A percentile compares a stretch with the other conserved stretches of the same genome.
phyloP scores from a whole-genome alignment of 2,888 invertebrate species.

The Tricholauxania praeusta region DNA sequence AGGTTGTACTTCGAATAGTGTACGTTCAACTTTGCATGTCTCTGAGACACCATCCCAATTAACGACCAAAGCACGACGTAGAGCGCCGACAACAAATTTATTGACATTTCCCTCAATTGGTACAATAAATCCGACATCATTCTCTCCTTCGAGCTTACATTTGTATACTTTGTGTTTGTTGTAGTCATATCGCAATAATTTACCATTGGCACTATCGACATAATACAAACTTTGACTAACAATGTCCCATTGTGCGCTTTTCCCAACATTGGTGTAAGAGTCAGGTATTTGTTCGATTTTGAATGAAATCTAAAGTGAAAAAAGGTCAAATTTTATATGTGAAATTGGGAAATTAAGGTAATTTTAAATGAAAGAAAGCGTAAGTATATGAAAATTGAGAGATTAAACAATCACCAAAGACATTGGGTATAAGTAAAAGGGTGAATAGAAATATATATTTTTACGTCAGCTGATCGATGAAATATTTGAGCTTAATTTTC shows the following conservation, averaged over 20 bases:
- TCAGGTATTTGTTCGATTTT: conserved; percentile 64
- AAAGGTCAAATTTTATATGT: too few relatives aligned
- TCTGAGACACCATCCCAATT: conserved; percentile 75
- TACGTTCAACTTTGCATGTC: conserved; percentile 68
- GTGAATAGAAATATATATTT: too few relatives aligned
- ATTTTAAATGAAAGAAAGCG: too few relatives aligned
- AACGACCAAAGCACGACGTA: conserved; percentile 72
- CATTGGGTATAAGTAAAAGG: too few relatives aligned
- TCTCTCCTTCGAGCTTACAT: conserved; percentile 70
- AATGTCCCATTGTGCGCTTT: conserved; percentile 80
- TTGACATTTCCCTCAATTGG: conserved; percentile 74
- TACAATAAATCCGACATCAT: conserved; percentile 71
- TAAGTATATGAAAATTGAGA: too few relatives aligned
- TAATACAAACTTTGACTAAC: conserved; percentile 74
- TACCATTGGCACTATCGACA: conserved; percentile 70
- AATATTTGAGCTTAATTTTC: too few relatives aligned
- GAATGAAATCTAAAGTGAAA: conserved; percentile 62
- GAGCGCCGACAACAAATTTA: conserved; percentile 75
- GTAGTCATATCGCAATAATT: conserved; percentile 63
- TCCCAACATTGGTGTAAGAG: conserved; percentile 71
- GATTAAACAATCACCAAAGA: too few relatives aligned
- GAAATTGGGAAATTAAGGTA: too few relatives aligned
- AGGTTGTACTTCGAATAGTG: conserved; percentile 72
- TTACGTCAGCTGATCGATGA: too few relatives aligned
- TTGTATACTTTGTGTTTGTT: conserved; percentile 69